phyloP scores from a whole-genome alignment of 1,140 invertebrate genomes.

The Bombyx mandarina region DNA sequence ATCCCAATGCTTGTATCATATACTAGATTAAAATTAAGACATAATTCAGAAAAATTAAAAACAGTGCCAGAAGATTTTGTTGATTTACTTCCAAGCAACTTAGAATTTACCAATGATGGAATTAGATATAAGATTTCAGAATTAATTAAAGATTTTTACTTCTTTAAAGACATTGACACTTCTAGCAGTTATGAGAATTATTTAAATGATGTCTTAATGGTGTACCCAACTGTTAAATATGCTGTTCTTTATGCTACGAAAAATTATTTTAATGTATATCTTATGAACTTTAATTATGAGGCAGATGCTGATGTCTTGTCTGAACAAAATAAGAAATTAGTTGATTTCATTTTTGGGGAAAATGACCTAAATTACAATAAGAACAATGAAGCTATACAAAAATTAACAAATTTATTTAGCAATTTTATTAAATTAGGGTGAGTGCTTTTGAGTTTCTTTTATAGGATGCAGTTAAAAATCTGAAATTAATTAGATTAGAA shows the following conservation, averaged over 20 bases:
- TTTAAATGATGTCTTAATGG: slow-evolving; percentile 39
- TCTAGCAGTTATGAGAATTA: slow-evolving; percentile 34
- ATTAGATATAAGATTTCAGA: slow-evolving; percentile 27
- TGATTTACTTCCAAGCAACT: slow-evolving; percentile 39
- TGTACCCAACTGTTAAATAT: slow-evolving; percentile 41
- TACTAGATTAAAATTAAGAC: slow-evolving; percentile 20
- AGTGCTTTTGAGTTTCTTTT: slow-evolving; percentile 6
- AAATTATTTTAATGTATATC: slow-evolving; percentile 29
- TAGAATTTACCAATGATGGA: slow-evolving; percentile 28
- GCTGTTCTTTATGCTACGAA: slow-evolving; percentile 29
- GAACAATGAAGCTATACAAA: slow-evolving; percentile 15
- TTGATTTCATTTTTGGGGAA: slow-evolving; percentile 2
- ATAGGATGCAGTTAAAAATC: too few species aligned
- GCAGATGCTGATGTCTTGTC: not conserved
- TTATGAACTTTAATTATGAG: slow-evolving; percentile 37
- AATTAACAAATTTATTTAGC: slow-evolving; percentile 28
- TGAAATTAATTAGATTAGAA: too few species aligned
- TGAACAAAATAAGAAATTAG: not conserved
- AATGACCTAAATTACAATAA: not conserved
- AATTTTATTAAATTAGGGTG: slow-evolving; percentile 53
- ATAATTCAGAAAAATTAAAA: slow-evolving; percentile 23
- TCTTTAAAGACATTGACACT: slow-evolving; percentile 24
- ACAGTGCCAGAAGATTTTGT: slow-evolving; percentile 30
- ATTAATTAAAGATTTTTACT: slow-evolving; percentile 46
- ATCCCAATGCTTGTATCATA: slow-evolving; percentile 41